Percentiles rank a stretch among this genome's conserved stretches.
These are phyloP conservation scores for Sebastes paucispinis DNA, from an alignment of 2,797 vertebrate genomes.

Conservation along the genomic window DNA sequence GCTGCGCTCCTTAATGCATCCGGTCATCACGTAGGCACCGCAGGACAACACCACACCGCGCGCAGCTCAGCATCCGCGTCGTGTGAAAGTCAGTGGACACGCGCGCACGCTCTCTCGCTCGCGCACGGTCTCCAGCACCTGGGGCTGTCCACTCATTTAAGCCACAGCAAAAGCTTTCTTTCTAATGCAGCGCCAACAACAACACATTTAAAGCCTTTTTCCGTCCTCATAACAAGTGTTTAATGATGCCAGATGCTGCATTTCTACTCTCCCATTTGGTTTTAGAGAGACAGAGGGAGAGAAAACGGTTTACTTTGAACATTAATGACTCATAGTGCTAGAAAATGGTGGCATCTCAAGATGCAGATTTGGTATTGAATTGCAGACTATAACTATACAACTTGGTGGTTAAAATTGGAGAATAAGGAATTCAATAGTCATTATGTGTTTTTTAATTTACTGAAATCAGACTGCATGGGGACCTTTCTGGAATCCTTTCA, in stretches of 20 bases:
- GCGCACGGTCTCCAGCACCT: conserved; percentile 51
- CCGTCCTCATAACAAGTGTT: conserved; percentile 63
- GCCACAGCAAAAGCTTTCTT: neutral
- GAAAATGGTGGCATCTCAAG: conserved; percentile 6
- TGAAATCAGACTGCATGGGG: neutral
- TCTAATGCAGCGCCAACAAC: conserved; percentile 38
- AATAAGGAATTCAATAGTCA: neutral
- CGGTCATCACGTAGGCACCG: conserved; percentile 18
- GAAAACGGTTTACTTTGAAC: conserved; percentile 41
- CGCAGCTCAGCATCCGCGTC: neutral
- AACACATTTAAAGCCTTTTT: conserved; percentile 23
- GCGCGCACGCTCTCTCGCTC: neutral
- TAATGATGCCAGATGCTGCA: conserved; percentile 70
- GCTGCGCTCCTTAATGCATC: neutral
- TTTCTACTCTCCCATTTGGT: conserved; percentile 37
- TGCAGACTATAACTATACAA: neutral
- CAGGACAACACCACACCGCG: conserved; percentile 4
- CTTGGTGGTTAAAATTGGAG: neutral
- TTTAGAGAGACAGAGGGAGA: conserved; percentile 17
- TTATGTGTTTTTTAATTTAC: conserved; percentile 16
- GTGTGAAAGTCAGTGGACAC: conserved; percentile 35
- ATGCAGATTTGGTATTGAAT: conserved; percentile 10
- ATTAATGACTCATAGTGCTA: conserved; percentile 28
- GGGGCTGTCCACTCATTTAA: conserved; percentile 44
- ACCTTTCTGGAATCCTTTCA: conserved; percentile 21